phyloP scores from a whole-genome alignment of 2,797 vertebrate species.

The Pseudomugil tenellus region DNA sequence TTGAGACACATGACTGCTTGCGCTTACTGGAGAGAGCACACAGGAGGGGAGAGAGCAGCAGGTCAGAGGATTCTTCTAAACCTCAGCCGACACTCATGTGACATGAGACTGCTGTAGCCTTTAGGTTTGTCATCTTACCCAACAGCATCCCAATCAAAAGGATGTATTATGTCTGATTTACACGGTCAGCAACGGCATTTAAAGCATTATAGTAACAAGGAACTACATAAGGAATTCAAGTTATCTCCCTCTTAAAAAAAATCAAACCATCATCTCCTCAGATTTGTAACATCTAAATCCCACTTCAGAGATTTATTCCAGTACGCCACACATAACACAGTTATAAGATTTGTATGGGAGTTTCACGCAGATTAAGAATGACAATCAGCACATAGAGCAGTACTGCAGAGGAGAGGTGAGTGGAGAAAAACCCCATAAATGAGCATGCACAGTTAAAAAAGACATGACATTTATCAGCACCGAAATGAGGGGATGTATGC shows the following conservation, averaged over 20 bases:
- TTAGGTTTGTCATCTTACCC: constrained; percentile 40
- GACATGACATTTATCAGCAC: background rate
- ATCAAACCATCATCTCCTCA: background rate
- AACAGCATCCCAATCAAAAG: constrained; percentile 30
- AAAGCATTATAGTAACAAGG: background rate
- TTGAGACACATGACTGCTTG: constrained; percentile 79
- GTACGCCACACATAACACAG: background rate
- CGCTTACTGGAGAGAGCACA: constrained; percentile 53
- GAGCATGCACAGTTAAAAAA: background rate
- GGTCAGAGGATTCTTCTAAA: constrained; percentile 71
- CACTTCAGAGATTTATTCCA: background rate
- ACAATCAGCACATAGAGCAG: background rate
- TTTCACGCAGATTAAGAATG: background rate
- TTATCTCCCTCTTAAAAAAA: background rate
- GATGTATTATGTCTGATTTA: constrained; percentile 18
- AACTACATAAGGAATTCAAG: background rate
- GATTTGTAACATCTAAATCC: constrained; percentile 1
- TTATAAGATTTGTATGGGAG: background rate
- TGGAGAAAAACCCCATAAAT: background rate
- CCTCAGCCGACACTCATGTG: constrained; percentile 79
- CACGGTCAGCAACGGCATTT: background rate
- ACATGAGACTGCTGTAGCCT: constrained; percentile 56
- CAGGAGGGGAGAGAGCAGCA: constrained; percentile 66
- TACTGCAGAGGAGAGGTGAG: background rate
- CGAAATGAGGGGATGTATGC: background rate